A percentile compares a stretch with the other conserved stretches of the same genome.
These are phyloP conservation scores for Athene noctua DNA, from an alignment of 2,113 vertebrate species.

Conservation along the genomic window DNA sequence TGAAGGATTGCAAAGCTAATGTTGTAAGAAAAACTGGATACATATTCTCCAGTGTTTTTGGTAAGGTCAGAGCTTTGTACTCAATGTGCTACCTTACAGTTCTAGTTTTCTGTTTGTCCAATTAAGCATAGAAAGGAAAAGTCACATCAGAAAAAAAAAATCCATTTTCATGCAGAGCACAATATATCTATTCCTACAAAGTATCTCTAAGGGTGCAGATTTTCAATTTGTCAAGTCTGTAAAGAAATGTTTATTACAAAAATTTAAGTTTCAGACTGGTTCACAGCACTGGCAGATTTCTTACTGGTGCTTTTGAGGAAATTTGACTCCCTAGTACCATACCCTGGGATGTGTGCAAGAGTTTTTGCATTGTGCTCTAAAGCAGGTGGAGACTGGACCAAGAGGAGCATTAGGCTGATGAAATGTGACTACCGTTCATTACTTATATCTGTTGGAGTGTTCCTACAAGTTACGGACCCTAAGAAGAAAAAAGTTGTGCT, in stretches of 20 bases:
- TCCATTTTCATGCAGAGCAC: not conserved
- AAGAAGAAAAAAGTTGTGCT: not conserved
- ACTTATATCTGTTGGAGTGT: not conserved
- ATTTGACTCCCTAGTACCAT: not conserved
- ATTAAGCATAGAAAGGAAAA: not conserved
- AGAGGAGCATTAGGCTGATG: not conserved
- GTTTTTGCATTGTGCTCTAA: not conserved
- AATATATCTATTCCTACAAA: not conserved
- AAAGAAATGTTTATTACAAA: not conserved
- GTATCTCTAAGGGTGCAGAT: not conserved
- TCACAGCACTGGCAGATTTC: not conserved
- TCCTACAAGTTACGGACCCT: not conserved
- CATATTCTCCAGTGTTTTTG: not conserved
- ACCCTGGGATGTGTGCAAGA: not conserved
- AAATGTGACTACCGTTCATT: not conserved
- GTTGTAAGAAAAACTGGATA: not conserved
- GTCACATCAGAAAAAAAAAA: not conserved
- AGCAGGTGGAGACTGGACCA: not conserved
- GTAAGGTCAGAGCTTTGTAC: not conserved
- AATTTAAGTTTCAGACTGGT: not conserved
- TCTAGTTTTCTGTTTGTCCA: not conserved
- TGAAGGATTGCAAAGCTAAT: not conserved
- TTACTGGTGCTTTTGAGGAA: not conserved
- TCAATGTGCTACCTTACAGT: not conserved
- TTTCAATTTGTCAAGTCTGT: not conserved